Conservation (phyloP, 2,888 invertebrate genomes). For the Troides aeacus region DNA sequence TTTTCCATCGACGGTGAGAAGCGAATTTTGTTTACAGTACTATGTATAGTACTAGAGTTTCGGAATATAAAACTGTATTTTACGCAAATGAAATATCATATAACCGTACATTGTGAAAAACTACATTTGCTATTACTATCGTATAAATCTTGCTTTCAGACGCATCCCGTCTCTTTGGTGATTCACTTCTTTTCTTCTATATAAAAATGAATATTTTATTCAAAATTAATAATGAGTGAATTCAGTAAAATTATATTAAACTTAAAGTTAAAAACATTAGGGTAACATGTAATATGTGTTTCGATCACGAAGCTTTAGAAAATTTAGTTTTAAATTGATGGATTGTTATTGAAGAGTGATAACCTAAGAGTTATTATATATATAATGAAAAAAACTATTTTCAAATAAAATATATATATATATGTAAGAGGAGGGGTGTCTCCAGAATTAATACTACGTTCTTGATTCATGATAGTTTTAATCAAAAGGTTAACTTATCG, state of each 20-base stretch:
- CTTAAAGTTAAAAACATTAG: neutral
- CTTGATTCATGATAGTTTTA: no score
- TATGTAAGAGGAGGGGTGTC: no score
- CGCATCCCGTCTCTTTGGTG: neutral
- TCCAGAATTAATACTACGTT: no score
- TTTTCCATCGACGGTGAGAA: slow-evolving; percentile 4
- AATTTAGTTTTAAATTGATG: neutral
- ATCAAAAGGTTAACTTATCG: no score
- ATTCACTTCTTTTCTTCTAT: neutral
- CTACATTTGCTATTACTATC: slow-evolving; percentile 14
- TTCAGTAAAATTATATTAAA: neutral
- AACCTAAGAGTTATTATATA: neutral
- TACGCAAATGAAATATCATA: slow-evolving; percentile 10
- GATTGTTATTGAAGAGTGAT: neutral
- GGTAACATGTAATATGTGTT: neutral
- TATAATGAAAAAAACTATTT: no score
- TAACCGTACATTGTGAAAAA: neutral
- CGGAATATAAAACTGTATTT: slow-evolving; percentile 14
- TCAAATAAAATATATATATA: no score
- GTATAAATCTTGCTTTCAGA: neutral
- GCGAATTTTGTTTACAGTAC: slow-evolving; percentile 12
- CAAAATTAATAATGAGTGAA: neutral
- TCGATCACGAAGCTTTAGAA: neutral
- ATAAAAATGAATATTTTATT: neutral
- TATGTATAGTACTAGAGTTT: slow-evolving; percentile 8